Evolutionary conservation across 2,113 vertebrate genomes (phyloP).

Genomic region (Martes martes): DNA sequence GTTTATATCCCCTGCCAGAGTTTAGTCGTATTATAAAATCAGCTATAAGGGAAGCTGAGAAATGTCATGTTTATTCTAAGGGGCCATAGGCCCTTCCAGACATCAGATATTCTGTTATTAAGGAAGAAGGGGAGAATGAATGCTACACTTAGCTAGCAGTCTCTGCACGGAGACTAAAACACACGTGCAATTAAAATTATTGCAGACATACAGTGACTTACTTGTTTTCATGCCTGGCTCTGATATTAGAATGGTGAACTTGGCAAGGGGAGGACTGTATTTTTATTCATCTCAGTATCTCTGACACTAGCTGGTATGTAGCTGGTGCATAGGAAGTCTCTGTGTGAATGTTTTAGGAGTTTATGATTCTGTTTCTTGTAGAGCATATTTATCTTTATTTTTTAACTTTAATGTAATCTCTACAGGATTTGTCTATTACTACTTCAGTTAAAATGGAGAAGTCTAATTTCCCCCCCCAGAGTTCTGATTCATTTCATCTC

Average conservation of each 20-base stretch:
- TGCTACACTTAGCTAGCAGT: not conserved
- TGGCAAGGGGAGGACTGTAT: not conserved
- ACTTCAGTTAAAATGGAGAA: slow-evolving; percentile 39
- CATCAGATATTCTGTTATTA: not conserved
- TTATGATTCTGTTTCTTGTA: slow-evolving; percentile 20
- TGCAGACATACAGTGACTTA: not conserved
- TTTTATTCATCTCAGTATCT: not conserved
- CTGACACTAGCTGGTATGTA: not conserved
- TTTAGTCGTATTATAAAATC: not conserved
- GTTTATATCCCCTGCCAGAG: not conserved
- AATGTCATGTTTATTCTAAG: not conserved
- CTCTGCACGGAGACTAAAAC: not conserved
- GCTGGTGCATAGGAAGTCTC: not conserved
- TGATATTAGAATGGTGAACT: not conserved
- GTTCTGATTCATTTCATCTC: slow-evolving; percentile 38
- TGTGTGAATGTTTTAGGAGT: not conserved
- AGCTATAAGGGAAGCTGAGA: not conserved
- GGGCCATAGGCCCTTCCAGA: not conserved
- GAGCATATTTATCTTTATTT: not conserved
- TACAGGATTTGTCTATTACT: not conserved
- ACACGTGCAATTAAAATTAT: not conserved
- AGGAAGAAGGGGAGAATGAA: not conserved
- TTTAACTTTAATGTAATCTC: not conserved
- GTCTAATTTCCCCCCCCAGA: not conserved
- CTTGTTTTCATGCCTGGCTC: not conserved